These are phyloP conservation scores for Nestor notabilis DNA, from an alignment of 2,113 vertebrate species.

Conservation along the genomic window DNA sequence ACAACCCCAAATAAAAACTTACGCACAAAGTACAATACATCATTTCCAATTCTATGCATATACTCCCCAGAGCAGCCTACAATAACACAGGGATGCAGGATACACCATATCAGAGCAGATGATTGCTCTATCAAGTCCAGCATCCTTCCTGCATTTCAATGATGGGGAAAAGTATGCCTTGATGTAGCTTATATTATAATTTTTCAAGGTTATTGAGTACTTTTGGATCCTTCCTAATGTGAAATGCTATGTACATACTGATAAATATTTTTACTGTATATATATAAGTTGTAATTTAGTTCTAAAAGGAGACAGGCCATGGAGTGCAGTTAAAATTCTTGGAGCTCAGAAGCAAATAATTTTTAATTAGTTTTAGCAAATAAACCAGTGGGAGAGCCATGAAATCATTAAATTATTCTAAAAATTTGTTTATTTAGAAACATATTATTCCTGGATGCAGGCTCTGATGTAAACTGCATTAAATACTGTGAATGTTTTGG, in stretches of 20 bases:
- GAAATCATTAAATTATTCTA: neutral
- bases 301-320: neutral
- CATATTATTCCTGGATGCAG: neutral
- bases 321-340: neutral
- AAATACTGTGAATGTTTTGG: neutral
- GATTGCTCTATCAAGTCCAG: neutral
- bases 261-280: neutral
- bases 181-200: neutral
- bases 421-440: neutral
- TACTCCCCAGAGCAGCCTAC: neutral
- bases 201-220: conserved; percentile 40
- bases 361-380: neutral
- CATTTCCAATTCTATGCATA: conserved; percentile 1
- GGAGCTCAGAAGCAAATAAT: neutral
- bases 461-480: neutral
- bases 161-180: neutral
- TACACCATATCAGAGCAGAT: neutral
- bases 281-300: neutral
- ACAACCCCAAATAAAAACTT: conserved; percentile 10
- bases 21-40: neutral
- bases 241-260: neutral
- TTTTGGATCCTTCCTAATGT: neutral
- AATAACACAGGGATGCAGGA: neutral
- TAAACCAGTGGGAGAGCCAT: neutral
- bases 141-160: conserved; percentile 29